phyloP scores from a whole-genome alignment of 2,888 invertebrate species.

The Cantharis nigra region DNA sequence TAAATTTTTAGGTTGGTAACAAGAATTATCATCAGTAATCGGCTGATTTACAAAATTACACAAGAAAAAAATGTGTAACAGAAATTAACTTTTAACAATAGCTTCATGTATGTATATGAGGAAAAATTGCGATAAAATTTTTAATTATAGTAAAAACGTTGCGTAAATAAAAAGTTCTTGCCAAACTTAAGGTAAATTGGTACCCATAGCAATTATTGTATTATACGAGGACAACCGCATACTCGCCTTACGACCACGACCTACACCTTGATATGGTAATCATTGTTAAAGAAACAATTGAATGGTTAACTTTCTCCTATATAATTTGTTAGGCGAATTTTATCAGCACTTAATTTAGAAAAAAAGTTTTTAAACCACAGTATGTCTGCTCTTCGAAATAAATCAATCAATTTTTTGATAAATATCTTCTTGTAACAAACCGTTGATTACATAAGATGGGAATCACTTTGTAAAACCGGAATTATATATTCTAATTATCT shows the following conservation, averaged over 20 bases:
- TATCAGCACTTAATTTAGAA: not conserved
- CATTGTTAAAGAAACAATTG: not conserved
- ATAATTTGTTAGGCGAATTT: not conserved
- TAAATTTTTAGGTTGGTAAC: too few species aligned
- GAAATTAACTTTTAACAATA: not conserved
- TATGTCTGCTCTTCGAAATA: not conserved
- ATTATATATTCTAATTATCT: conserved; percentile 6
- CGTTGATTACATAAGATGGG: conserved; percentile 10
- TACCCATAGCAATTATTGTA: not conserved
- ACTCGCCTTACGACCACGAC: not conserved
- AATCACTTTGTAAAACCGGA: conserved; percentile 3
- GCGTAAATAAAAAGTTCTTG: not conserved
- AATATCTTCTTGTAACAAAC: conserved; percentile 7
- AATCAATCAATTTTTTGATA: not conserved
- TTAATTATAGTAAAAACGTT: not conserved
- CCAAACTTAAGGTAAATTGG: not conserved
- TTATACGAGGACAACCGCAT: not conserved
- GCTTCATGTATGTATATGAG: not conserved
- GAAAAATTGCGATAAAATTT: not conserved
- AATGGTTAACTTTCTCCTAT: not conserved
- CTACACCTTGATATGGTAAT: not conserved
- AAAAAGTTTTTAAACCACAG: not conserved
- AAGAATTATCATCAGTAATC: too few species aligned
- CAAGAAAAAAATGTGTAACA: not conserved
- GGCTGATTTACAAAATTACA: too few species aligned